Evolutionary conservation across 2,797 vertebrate genomes (phyloP), one percentile per base, ranked within the genome.

Genomic region (Oreortyx pictus): DNA sequence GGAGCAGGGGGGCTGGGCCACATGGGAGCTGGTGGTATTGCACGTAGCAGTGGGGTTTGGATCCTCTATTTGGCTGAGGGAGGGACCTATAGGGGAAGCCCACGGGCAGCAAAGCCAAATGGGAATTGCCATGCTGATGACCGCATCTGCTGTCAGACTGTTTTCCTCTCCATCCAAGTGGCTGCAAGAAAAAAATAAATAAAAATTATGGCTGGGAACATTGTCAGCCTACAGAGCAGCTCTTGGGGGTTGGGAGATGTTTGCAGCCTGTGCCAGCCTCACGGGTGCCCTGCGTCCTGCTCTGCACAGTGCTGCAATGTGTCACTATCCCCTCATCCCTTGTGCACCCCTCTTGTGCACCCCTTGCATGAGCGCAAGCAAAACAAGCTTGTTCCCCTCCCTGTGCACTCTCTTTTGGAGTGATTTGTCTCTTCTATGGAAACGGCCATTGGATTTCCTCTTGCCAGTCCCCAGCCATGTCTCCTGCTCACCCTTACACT

Each of bases 401-500:
- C 78, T 50, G 35, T 33, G 46, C 3, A 0, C 46, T 61, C 66
- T 75, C 74, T 31, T 23, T 22, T 59, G 65, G 41, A 0, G 11
- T 19, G 39, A n/a, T 39, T 60, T 44, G 25, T 57, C 54, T 43
- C 25, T 17, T 0, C 3, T 27, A 2, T 0, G 9, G 70, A 81
- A 93, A 52, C 4, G 41, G 35, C 31, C 33, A 2, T 43, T 49
- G 41, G 54, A 37, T 49, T 73, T 57, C 64, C 56, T 41, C 68
- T 61, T 35, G 1, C 24, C 81, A 27, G 59, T 68, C 64, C 43
- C 54, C 0, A 1, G 71, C 74, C 41, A 1, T 31, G 61, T 57
- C 68, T 59, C 74, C 37, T n/a, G 23, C 5, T 49, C 50, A 31
- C 60, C n/a, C 24, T 52, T 0, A 1, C 0, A 4, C 39, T 35